A percentile compares a stretch with the other conserved stretches of the same genome.
phyloP scores from a whole-genome alignment of 1,140 invertebrate genomes.

The Triops cancriformis region DNA sequence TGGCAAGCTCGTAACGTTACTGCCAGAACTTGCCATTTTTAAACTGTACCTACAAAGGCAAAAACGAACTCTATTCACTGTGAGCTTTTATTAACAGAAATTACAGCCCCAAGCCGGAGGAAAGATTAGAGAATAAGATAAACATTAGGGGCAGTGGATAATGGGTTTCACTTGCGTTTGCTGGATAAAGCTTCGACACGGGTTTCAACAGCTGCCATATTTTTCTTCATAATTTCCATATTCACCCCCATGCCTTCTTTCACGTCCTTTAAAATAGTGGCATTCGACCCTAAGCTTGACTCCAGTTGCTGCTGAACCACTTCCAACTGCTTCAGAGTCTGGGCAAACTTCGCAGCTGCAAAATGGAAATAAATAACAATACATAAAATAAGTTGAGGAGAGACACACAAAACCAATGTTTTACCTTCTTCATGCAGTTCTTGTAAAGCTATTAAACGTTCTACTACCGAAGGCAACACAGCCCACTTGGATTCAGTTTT shows the following conservation, averaged over 20 bases:
- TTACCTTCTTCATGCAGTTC: conserved; percentile 80
- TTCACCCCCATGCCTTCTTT: conserved; percentile 69
- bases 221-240: conserved; percentile 58
- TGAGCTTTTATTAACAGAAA: neutral
- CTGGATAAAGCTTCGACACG: conserved; percentile 50
- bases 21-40: too few relatives aligned
- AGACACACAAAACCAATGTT: neutral
- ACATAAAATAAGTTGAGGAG: neutral
- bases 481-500: conserved; percentile 69
- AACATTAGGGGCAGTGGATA: neutral
- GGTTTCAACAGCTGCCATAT: conserved; percentile 62
- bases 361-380: conserved; percentile 33
- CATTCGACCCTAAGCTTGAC: conserved; percentile 61
- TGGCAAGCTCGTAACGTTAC: too few relatives aligned
- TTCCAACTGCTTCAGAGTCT: conserved; percentile 72
- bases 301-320: conserved; percentile 66
- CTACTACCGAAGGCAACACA: conserved; percentile 67
- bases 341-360: conserved; percentile 73
- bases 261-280: conserved; percentile 64
- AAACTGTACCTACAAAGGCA: too few relatives aligned
- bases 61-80: too few relatives aligned
- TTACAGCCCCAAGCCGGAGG: neutral
- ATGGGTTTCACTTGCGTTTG: neutral
- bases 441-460: conserved; percentile 71
- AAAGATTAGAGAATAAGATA: neutral